Percentiles rank a stretch among this genome's conserved stretches.
These are phyloP conservation scores for Melangyna quadrimaculata DNA, from an alignment of 2,888 invertebrate genomes.

Conservation along the genomic window DNA sequence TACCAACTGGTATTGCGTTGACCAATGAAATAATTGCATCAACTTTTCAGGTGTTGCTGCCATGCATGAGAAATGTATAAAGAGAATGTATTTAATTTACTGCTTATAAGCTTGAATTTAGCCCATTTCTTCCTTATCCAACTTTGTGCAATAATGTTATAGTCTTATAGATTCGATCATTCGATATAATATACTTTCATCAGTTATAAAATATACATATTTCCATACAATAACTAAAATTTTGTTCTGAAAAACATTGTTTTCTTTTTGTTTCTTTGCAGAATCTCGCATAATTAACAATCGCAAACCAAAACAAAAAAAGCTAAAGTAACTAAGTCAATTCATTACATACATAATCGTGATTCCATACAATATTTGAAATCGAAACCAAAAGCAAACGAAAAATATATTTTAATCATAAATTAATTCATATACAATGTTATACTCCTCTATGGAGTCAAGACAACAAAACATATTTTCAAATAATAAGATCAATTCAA, in stretches of 20 bases:
- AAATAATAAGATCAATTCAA: conserved; percentile 36
- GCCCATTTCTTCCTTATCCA: no score
- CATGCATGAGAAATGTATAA: no score
- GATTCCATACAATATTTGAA: neutral
- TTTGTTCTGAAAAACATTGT: neutral
- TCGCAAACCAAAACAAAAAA: neutral
- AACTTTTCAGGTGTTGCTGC: no score
- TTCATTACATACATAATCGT: neutral
- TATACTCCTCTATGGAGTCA: conserved; percentile 68
- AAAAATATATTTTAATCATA: neutral
- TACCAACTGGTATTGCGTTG: no score
- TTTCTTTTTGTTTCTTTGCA: neutral
- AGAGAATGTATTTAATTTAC: no score
- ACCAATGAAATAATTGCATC: no score
- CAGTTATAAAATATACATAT: no score
- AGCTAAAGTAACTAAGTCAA: neutral
- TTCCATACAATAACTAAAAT: neutral
- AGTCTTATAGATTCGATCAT: no score
- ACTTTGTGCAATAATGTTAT: no score
- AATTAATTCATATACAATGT: conserved; percentile 46
- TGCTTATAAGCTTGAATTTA: no score
- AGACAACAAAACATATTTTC: conserved; percentile 43
- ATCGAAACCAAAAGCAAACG: neutral
- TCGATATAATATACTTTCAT: no score
- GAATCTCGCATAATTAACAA: neutral